Evolutionary conservation across 2,113 vertebrate genomes (phyloP).

Genomic region (Callospermophilus lateralis): DNA sequence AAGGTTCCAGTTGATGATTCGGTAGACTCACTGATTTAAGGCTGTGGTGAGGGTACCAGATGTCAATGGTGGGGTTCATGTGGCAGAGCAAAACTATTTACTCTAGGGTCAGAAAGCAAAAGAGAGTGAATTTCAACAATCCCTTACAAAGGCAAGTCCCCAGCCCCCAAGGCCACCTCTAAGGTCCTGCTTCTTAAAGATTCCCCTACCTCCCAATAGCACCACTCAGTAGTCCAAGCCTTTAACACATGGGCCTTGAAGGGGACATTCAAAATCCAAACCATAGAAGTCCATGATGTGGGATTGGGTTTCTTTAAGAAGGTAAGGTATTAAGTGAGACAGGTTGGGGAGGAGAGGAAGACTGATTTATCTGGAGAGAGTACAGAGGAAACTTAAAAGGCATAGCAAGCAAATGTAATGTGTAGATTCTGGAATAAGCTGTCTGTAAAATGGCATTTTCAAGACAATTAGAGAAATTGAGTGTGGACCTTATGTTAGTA

Average conservation of each 20-base stretch:
- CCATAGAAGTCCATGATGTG: accelerated
- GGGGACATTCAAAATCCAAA: neutral
- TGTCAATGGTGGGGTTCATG: neutral
- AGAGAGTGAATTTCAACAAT: neutral
- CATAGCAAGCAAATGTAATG: neutral
- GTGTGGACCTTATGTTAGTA: neutral
- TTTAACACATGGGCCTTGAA: neutral
- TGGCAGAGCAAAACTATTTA: neutral
- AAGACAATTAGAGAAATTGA: neutral
- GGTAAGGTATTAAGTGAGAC: neutral
- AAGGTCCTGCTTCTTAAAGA: neutral
- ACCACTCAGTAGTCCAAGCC: neutral
- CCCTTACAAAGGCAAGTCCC: neutral
- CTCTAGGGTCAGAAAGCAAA: neutral
- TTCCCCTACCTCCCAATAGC: neutral
- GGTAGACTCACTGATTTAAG: neutral
- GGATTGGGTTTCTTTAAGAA: neutral
- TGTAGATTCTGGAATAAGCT: neutral
- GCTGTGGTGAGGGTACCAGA: neutral
- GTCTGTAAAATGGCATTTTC: slow-evolving; percentile 12
- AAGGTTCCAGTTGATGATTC: neutral
- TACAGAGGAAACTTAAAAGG: neutral
- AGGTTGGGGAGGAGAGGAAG: neutral
- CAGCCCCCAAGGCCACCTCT: neutral
- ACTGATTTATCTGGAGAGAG: neutral